Evolutionary conservation across 2,888 invertebrate genomes (phyloP).

Genomic region (Dolomedes plantarius): DNA sequence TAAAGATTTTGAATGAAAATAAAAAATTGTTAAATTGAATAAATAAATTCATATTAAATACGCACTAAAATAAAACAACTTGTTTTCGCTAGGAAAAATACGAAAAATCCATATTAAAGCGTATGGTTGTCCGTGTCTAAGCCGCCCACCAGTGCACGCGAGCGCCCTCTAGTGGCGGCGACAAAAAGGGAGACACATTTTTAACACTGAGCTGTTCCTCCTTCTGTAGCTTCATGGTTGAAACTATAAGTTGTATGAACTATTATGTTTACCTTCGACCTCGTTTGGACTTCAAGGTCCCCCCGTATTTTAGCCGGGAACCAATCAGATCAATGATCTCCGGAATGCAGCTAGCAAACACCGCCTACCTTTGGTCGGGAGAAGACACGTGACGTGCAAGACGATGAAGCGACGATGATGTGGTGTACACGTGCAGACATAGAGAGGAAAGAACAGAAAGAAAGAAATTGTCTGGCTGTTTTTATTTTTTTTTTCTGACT

Average conservation of each 20-base stretch:
- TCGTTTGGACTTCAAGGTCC: constrained; percentile 99
- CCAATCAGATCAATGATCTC: constrained; percentile 99
- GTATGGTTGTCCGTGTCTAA: no score
- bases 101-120: no score
- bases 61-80: no score
- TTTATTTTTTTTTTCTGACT: constrained; percentile 26
- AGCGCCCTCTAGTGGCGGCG: no score
- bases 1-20: no score
- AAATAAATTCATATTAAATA: no score
- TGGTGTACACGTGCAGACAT: constrained; percentile 61
- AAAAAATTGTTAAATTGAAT: no score
- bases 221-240: no score
- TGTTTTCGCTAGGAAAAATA: no score
- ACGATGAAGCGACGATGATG: constrained; percentile 69
- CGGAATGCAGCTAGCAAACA: constrained; percentile 99
- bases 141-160: no score
- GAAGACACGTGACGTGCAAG: constrained; percentile 70
- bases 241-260: constrained; percentile 49
- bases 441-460: constrained; percentile 65
- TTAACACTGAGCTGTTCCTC: no score
- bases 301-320: constrained; percentile 99
- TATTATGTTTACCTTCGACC: constrained; percentile 92
- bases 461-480: constrained; percentile 53
- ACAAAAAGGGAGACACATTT: no score
- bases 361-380: constrained; percentile 84